phyloP scores from a whole-genome alignment of 2,797 vertebrate species.

The Fringilla coelebs region DNA sequence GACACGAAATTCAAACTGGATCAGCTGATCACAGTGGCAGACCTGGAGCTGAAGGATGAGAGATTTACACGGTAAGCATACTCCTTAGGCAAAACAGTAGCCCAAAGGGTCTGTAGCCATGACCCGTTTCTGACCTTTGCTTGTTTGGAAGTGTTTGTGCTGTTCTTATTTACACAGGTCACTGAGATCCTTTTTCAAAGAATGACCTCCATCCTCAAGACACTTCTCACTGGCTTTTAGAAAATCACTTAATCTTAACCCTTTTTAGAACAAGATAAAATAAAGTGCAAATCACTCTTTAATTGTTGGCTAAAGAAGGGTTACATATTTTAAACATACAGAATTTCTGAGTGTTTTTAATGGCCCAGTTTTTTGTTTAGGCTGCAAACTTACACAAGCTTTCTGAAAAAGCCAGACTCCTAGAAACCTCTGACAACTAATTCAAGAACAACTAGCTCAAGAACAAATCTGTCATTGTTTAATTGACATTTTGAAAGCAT shows the following conservation, averaged over 20 bases:
- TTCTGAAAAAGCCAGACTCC: background rate
- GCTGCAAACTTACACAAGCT: background rate
- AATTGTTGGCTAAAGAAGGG: background rate
- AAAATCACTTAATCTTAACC: constrained; percentile 77
- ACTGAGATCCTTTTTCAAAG: constrained; percentile 84
- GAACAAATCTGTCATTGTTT: constrained; percentile 7
- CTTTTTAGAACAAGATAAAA: constrained; percentile 60
- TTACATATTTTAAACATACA: background rate
- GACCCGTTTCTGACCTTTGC: constrained; percentile 86
- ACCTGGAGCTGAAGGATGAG: constrained; percentile 95
- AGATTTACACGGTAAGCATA: constrained; percentile 91
- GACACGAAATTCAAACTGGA: constrained; percentile 98
- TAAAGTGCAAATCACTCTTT: constrained; percentile 40
- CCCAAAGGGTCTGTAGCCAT: constrained; percentile 74
- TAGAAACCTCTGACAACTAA: background rate
- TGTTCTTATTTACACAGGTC: constrained; percentile 87
- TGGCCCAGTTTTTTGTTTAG: background rate
- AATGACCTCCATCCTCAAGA: constrained; percentile 74
- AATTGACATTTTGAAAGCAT: background rate
- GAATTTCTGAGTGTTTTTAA: background rate
- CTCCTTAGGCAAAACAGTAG: constrained; percentile 73
- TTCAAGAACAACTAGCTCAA: background rate
- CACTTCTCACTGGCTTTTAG: constrained; percentile 71
- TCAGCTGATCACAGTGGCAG: constrained; percentile 94
- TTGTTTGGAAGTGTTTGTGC: constrained; percentile 83